phyloP scores from a whole-genome alignment of 1,140 invertebrate genomes.

The Pseudomyrmex pallidus region DNA sequence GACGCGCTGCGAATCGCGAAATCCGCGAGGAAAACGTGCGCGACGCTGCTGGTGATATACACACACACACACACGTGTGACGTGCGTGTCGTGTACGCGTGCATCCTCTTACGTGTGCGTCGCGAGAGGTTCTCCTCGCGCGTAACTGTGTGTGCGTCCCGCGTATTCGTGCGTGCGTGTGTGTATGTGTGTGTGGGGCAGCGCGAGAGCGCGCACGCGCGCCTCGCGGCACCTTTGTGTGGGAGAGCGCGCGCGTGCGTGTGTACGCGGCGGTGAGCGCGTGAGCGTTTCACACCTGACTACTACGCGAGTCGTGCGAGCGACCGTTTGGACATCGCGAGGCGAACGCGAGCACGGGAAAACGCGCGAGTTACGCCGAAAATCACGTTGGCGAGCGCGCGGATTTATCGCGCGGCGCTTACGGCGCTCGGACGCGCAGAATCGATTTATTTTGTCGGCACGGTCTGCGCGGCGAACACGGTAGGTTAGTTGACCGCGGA shows the following conservation, averaged over 20 bases:
- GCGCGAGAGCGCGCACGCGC: slow-evolving; percentile 39
- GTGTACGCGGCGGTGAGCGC: slow-evolving; percentile 71
- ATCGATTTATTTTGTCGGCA: slow-evolving; percentile 74
- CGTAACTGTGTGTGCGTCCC: slow-evolving; percentile 49
- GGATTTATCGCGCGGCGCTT: slow-evolving; percentile 68
- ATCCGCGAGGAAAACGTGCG: slow-evolving; percentile 71
- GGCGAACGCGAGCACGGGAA: background rate
- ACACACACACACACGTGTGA: background rate
- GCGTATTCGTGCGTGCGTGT: slow-evolving; percentile 55
- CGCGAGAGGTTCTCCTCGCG: slow-evolving; percentile 37
- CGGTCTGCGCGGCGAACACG: slow-evolving; percentile 79
- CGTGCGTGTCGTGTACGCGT: slow-evolving; percentile 51
- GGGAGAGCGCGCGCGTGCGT: slow-evolving; percentile 50
- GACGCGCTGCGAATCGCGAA: slow-evolving; percentile 70
- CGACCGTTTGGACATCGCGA: slow-evolving; percentile 37
- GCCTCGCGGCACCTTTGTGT: slow-evolving; percentile 18
- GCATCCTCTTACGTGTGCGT: slow-evolving; percentile 82
- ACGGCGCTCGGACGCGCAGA: slow-evolving; percentile 45
- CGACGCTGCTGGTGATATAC: slow-evolving; percentile 25
- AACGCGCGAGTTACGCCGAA: slow-evolving; percentile 35
- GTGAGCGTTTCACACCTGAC: slow-evolving; percentile 84
- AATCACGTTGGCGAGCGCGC: slow-evolving; percentile 37
- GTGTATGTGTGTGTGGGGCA: slow-evolving; percentile 66
- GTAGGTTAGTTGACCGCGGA: slow-evolving; percentile 85
- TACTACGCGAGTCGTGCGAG: slow-evolving; percentile 79